Percentiles rank a stretch among this genome's conserved stretches.
Conservation (phyloP, 2,888 invertebrate genomes). For the Piscicola geometra region DNA sequence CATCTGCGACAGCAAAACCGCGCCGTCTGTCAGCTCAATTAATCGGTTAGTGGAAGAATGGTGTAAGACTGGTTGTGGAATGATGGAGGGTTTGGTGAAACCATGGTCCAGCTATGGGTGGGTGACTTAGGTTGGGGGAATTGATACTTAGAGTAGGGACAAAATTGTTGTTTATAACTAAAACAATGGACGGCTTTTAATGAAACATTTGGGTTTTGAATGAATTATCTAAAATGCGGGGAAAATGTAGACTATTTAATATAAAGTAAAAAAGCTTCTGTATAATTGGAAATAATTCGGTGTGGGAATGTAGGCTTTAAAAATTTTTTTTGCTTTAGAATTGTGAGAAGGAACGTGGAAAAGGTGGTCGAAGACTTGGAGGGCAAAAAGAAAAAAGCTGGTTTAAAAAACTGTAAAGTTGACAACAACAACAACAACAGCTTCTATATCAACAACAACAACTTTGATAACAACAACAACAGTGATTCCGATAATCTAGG, state of each 20-base stretch:
- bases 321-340: background rate
- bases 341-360: background rate
- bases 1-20: constrained; percentile 70
- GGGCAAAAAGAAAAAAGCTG: background rate
- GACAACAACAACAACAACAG: background rate
- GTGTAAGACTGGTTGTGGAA: too few species aligned
- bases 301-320: background rate
- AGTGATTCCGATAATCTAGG: background rate
- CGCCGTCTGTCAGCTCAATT: constrained; percentile 89
- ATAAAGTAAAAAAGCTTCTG: too few species aligned
- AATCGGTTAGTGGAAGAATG: constrained; percentile 62
- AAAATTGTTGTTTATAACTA: too few species aligned
- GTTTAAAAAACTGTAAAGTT: background rate
- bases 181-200: too few species aligned
- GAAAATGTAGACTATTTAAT: too few species aligned
- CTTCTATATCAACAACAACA: background rate
- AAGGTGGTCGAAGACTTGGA: background rate
- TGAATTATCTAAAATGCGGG: too few species aligned
- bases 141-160: too few species aligned
- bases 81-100: too few species aligned
- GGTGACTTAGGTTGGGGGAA: too few species aligned
- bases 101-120: too few species aligned
- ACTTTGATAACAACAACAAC: background rate
- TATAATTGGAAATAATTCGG: too few species aligned
- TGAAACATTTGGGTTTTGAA: too few species aligned